Percentiles rank a stretch among this genome's conserved stretches.
These are phyloP conservation scores for Amaurobius ferox DNA, from an alignment of 2,888 invertebrate genomes.

Conservation along the genomic window DNA sequence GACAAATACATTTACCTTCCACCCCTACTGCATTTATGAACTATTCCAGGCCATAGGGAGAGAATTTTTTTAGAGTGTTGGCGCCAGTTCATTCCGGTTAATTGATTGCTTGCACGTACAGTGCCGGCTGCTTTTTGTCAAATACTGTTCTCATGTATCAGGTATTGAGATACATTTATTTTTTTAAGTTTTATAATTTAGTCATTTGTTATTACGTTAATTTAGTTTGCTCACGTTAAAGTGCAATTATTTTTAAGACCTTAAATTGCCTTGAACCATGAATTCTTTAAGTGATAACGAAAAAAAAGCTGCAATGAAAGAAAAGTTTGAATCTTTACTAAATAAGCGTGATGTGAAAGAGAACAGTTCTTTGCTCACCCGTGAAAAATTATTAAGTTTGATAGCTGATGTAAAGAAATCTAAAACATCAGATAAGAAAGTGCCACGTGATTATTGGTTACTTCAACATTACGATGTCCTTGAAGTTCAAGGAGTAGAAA, in stretches of 20 bases:
- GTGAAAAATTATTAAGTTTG: conserved; percentile 65
- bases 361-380: conserved; percentile 64
- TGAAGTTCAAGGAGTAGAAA: conserved; percentile 34
- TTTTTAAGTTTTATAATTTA: no score
- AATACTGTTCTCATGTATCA: no score
- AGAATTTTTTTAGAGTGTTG: no score
- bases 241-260: no score
- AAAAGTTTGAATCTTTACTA: conserved; percentile 64
- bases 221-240: no score
- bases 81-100: no score
- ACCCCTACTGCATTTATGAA: conserved; percentile 66
- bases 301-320: conserved; percentile 48
- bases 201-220: no score
- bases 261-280: no score
- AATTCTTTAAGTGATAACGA: no score
- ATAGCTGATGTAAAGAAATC: conserved; percentile 64
- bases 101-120: no score
- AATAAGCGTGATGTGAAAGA: conserved; percentile 66
- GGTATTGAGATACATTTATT: no score
- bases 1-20: conserved; percentile 59
- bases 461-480: conserved; percentile 61
- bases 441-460: conserved; percentile 68
- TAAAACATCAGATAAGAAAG: conserved; percentile 67
- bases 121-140: no score
- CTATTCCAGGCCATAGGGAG: conserved; percentile 46